Percentiles rank a stretch among this genome's conserved stretches.
Conservation (phyloP, 2,888 invertebrate species). For the Nasonia oneida region DNA sequence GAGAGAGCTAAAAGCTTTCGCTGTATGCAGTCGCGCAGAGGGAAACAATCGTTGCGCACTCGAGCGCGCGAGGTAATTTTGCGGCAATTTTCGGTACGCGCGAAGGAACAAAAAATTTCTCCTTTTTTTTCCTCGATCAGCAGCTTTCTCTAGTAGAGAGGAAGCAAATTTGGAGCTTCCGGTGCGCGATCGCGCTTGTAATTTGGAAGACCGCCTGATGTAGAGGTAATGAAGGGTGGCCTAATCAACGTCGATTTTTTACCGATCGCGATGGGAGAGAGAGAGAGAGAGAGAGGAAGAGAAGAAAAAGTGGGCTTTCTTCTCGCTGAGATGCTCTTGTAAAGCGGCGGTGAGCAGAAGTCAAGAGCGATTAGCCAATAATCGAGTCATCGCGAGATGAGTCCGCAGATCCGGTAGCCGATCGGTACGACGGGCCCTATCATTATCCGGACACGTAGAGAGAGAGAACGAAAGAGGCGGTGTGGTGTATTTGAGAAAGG, state of each 20-base stretch:
- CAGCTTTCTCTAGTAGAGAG: background rate
- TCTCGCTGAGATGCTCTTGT: background rate
- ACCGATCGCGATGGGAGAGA: background rate
- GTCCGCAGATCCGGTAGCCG: constrained; percentile 51
- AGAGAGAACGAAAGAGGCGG: background rate
- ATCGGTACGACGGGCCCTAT: background rate
- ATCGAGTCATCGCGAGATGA: constrained; percentile 23
- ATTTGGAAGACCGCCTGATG: background rate
- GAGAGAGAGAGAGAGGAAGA: background rate
- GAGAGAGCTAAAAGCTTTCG: constrained; percentile 16
- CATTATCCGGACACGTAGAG: background rate
- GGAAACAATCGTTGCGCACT: background rate
- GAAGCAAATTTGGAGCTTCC: background rate
- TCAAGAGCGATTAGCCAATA: constrained; percentile 13
- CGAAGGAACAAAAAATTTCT: background rate
- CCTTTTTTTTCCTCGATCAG: background rate
- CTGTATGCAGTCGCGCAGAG: background rate
- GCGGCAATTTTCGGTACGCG: background rate
- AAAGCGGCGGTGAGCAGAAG: constrained; percentile 10
- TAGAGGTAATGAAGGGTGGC: background rate
- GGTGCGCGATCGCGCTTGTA: background rate
- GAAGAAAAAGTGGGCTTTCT: background rate
- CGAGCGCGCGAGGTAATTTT: background rate
- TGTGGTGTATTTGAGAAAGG: background rate
- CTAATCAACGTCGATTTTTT: constrained; percentile 7